Base-by-base conservation (phyloP, 2,113 vertebrate species). In the Coptodon rendalli region DNA sequence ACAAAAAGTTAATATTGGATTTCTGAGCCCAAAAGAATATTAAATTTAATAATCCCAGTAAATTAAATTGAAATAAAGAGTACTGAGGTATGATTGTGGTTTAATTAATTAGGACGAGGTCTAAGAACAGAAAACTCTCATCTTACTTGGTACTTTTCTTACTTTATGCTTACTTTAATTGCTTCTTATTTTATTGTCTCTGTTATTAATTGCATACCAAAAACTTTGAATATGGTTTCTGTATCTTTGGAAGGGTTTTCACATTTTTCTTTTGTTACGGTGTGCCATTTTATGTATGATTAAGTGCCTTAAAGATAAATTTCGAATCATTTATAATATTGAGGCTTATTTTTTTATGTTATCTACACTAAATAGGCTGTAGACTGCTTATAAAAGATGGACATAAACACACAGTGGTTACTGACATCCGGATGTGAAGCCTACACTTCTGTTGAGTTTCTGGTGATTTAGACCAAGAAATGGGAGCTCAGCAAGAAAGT, bases 221-320 rank as follows among this genome's bases (percentile, higher is more conserved):
- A 52, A 50, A 24, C 4, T 9, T 36, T 29, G 8, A 19, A 50
- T 38, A 38, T 54, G 50, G 16, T 50, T 52, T 38, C 14, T 52
- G 16, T 68, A 45, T 17, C 14, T 56, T 78, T 52, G 16, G 10
- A 31, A 78, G 17, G 17, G 10, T 52, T 27, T 82, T 66, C 11
- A 22, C 12, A 2, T 22, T 50, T 82, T 78, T 19, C 2, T 86
- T 79, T 88, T 85, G 13, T 57, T 56, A 81, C 10, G 2, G 5
- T 4, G 43, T 57, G 10, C 19, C 9, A 66, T 85, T 45, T 82
- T 78, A 81, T 61, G 13, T 45, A 16, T 38, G 24, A 1, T 19
- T 10, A 13, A 83, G 63, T 88, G 91, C 84, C 81, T 89, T 79
- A 10, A 80, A 81, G 9, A 31, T 29, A 7, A 38, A 76, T 87